A percentile compares a stretch with the other conserved stretches of the same genome.
Conservation (phyloP, 2,797 vertebrate species). For the Characodon lateralis region DNA sequence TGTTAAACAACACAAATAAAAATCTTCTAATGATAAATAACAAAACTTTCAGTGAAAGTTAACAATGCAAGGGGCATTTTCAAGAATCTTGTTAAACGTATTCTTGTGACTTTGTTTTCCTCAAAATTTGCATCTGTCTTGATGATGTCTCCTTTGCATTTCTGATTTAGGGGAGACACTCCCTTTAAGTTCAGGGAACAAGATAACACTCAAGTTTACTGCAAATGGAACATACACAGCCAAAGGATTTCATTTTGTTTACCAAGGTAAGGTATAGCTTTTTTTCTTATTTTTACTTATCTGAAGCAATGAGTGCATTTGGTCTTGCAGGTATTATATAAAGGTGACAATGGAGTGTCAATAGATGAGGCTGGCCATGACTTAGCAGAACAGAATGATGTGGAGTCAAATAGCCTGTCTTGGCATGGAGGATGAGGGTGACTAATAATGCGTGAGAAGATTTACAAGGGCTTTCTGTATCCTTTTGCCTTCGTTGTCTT, state of each 20-base stretch:
- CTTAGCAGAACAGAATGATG: constrained; percentile 45
- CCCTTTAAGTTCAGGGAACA: constrained; percentile 96
- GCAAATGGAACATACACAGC: constrained; percentile 91
- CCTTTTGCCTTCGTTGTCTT: constrained; percentile 54
- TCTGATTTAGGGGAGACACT: constrained; percentile 88
- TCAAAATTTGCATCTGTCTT: not conserved
- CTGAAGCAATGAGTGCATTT: constrained; percentile 19
- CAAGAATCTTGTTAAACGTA: too few species aligned
- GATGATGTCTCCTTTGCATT: constrained; percentile 13
- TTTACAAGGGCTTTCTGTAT: constrained; percentile 54
- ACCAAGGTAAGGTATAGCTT: constrained; percentile 88
- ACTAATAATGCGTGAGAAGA: constrained; percentile 58
- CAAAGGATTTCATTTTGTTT: constrained; percentile 99
- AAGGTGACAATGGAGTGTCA: constrained; percentile 32
- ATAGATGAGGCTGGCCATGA: constrained; percentile 34
- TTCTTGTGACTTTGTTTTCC: not conserved
- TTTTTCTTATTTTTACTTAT: constrained; percentile 7
- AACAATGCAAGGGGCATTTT: too few species aligned
- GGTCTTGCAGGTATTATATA: constrained; percentile 24
- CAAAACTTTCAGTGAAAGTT: too few species aligned
- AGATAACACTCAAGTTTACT: constrained; percentile 93
- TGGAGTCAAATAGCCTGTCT: constrained; percentile 48
- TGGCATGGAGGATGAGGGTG: constrained; percentile 54
- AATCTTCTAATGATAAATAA: too few species aligned
- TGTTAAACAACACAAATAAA: too few species aligned